Evolutionary conservation across 2,888 invertebrate species (phyloP).

Genomic region (Drosophila neonasuta): DNA sequence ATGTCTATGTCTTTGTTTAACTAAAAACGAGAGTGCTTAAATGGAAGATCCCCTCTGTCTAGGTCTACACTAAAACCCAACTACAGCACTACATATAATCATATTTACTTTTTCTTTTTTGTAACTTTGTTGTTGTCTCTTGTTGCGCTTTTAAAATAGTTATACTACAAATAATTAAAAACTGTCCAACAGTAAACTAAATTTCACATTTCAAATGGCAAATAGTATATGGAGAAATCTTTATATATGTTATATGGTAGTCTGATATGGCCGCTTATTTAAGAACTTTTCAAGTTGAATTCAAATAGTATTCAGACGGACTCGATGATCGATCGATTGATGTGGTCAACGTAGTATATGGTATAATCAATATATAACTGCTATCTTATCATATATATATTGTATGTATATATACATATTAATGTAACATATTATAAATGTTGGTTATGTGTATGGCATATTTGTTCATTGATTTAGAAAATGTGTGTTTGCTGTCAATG

Average conservation of each 20-base stretch:
- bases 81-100: conserved; percentile 3
- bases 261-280: conserved; percentile 16
- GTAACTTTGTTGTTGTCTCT: conserved; percentile 5
- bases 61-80: conserved; percentile 12
- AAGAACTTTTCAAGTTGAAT: conserved; percentile 1
- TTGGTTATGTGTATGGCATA: conserved; percentile 18
- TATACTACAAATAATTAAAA: conserved; percentile 4
- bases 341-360: conserved; percentile 1
- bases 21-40: conserved; percentile 3
- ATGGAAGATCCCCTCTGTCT: conserved; percentile 17
- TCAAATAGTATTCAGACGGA: conserved; percentile 10
- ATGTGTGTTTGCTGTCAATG: neutral
- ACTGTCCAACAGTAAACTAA: conserved; percentile 5
- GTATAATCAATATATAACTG: neutral
- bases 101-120: neutral
- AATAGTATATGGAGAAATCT: neutral
- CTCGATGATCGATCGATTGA: conserved; percentile 2
- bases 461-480: conserved; percentile 15
- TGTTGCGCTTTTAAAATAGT: neutral
- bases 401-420: neutral
- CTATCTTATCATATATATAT: conserved; percentile 1
- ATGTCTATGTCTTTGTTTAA: conserved; percentile 1
- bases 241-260: neutral
- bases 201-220: conserved; percentile 10
- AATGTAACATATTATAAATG: conserved; percentile 6